Evolutionary conservation across 1,140 invertebrate species (phyloP).

Genomic region (Berghia stephanieae): DNA sequence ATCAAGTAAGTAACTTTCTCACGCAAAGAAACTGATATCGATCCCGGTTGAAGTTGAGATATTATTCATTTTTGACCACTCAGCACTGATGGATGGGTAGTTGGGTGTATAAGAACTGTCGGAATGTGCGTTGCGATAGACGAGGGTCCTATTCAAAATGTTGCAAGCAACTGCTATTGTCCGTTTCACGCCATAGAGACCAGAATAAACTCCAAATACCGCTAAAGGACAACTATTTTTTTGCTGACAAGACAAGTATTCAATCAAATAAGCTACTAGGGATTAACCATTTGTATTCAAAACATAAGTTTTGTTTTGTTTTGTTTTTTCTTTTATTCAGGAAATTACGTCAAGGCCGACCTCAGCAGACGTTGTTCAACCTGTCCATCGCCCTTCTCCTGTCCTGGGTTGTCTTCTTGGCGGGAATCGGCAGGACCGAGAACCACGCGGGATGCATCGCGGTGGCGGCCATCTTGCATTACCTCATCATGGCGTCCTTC

Average conservation of each 20-base stretch:
- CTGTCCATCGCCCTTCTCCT: conserved; percentile 50
- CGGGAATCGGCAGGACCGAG: conserved; percentile 50
- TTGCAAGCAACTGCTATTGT: not conserved
- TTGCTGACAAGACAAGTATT: not conserved
- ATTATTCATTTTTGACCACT: not conserved
- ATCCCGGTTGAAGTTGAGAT: not conserved
- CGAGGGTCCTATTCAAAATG: too few relatives aligned
- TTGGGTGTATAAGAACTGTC: too few relatives aligned
- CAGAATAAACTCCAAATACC: too few relatives aligned
- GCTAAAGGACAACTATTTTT: not conserved
- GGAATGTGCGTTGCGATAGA: too few relatives aligned
- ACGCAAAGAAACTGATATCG: too few relatives aligned
- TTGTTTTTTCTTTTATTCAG: conserved; percentile 35
- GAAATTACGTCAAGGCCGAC: conserved; percentile 50
- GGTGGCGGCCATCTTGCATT: conserved; percentile 66
- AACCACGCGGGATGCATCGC: conserved; percentile 51
- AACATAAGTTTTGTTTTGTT: not conserved
- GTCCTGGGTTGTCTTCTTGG: conserved; percentile 55
- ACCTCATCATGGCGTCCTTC: conserved; percentile 68
- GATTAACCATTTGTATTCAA: too few relatives aligned
- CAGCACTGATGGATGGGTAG: too few relatives aligned
- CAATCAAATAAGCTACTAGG: not conserved
- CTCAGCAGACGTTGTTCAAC: conserved; percentile 59
- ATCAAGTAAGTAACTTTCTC: conserved; percentile 56
- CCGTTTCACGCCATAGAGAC: not conserved